These are phyloP conservation scores for Platysteira castanea DNA, from an alignment of 2,113 vertebrate species.

Conservation along the genomic window DNA sequence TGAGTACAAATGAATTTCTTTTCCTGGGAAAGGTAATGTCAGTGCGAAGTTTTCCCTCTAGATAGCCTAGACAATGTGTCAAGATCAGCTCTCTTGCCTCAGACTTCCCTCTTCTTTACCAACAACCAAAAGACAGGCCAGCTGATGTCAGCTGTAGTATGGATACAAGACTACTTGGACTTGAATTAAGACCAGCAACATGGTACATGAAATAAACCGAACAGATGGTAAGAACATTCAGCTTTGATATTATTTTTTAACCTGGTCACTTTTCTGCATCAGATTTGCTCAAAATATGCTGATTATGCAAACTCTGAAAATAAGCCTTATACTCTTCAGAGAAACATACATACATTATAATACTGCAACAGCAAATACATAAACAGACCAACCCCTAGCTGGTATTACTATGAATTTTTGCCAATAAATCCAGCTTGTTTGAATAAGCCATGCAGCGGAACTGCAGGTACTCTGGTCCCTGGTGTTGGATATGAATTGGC, in stretches of 20 bases:
- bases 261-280: neutral
- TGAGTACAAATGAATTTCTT: neutral
- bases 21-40: neutral
- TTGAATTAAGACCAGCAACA: neutral
- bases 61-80: rapidly evolving
- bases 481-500: neutral
- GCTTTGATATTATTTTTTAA: neutral
- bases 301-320: neutral
- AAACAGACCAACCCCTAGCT: neutral
- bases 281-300: neutral
- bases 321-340: neutral
- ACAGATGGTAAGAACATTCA: neutral
- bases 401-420: neutral
- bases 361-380: neutral
- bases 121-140: neutral
- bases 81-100: neutral
- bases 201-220: neutral
- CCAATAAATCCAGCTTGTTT: neutral
- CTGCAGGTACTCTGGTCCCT: neutral
- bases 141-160: neutral
- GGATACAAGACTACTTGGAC: neutral
- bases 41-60: neutral
- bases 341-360: neutral
- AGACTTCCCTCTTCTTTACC: neutral
- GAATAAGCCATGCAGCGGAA: neutral